These are phyloP conservation scores for Notodonta ziczac DNA, from an alignment of 2,888 invertebrate genomes.

Conservation along the genomic window DNA sequence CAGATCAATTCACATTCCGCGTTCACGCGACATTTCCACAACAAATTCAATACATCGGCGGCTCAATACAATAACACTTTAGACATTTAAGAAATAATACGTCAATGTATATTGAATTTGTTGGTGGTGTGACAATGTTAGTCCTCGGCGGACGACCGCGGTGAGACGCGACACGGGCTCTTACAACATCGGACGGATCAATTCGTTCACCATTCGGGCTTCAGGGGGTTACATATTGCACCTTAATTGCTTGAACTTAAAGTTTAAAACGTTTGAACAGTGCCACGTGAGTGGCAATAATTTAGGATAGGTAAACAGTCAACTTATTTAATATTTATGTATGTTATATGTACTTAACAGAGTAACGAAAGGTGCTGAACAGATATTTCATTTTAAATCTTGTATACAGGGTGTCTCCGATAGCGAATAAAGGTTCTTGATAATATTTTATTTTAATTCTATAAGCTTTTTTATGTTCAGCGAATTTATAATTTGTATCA, in stretches of 20 bases:
- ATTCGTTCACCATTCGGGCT: slow-evolving; percentile 67
- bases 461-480: slow-evolving; percentile 21
- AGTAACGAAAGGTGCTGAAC: background rate
- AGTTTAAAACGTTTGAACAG: slow-evolving; percentile 19
- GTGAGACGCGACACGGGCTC: slow-evolving; percentile 64
- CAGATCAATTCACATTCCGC: slow-evolving; percentile 58
- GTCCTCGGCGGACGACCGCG: slow-evolving; percentile 50
- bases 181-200: slow-evolving; percentile 78
- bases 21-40: slow-evolving; percentile 21
- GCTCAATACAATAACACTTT: slow-evolving; percentile 2
- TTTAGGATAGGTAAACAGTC: too few relatives aligned
- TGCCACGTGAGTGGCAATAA: slow-evolving; percentile 6
- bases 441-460: background rate
- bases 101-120: slow-evolving; percentile 17
- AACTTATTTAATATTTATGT: too few relatives aligned
- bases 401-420: slow-evolving; percentile 13
- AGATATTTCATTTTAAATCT: too few relatives aligned
- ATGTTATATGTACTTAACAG: background rate
- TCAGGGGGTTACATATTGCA: slow-evolving; percentile 45
- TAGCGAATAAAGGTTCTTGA: background rate
- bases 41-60: slow-evolving; percentile 12
- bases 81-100: slow-evolving; percentile 12
- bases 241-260: slow-evolving; percentile 27
- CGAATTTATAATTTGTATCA: slow-evolving; percentile 22
- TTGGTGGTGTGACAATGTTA: slow-evolving; percentile 23